Conservation (phyloP, 2,113 vertebrate species). For the Hemiprocne comata region DNA sequence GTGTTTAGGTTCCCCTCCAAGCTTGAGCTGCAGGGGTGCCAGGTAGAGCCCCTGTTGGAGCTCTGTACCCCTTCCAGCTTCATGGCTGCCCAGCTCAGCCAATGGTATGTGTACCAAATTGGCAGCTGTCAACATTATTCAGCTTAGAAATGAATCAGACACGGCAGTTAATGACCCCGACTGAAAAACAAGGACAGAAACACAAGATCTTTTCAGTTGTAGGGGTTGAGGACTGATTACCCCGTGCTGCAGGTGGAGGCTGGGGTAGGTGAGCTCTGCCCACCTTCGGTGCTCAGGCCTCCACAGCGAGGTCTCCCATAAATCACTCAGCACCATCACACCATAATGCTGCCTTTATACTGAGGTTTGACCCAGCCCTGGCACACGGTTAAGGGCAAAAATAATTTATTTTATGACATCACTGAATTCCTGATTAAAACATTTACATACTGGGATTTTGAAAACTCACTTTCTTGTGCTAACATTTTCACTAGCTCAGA, state of each 20-base stretch:
- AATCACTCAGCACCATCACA: neutral
- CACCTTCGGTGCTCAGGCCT: neutral
- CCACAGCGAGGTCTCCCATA: neutral
- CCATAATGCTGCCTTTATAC: neutral
- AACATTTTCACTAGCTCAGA: neutral
- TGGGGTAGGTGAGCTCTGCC: neutral
- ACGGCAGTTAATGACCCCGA: neutral
- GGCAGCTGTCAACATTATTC: constrained; percentile 47
- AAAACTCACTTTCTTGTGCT: neutral
- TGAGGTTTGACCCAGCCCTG: neutral
- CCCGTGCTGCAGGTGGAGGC: neutral
- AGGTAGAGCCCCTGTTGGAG: neutral
- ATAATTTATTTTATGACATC: neutral
- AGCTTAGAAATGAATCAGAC: constrained; percentile 24
- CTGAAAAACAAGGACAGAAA: neutral
- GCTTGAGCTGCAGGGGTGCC: neutral
- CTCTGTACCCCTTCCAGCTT: neutral
- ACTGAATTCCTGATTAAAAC: neutral
- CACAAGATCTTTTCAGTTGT: neutral
- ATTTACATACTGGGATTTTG: neutral
- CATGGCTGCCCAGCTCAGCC: neutral
- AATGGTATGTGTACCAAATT: constrained; percentile 44
- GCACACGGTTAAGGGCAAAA: neutral
- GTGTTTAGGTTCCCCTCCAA: accelerated
- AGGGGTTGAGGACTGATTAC: neutral